Base-by-base conservation (phyloP, 2,113 vertebrate genomes). In the Semicossyphus pulcher region DNA sequence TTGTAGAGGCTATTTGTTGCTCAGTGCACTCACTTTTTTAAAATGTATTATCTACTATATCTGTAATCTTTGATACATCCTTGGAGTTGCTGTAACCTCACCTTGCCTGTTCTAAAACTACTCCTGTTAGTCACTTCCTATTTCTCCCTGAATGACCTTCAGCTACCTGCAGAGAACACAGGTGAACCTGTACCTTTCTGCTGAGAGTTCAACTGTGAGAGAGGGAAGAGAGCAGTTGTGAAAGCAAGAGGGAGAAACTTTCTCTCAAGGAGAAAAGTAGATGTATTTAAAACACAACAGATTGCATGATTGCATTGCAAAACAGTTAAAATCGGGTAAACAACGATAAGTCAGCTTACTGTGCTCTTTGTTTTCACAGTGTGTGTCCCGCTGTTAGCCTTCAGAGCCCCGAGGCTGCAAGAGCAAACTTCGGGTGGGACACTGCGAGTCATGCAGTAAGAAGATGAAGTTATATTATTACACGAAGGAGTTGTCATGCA, bases 61-160 rank as follows among this genome's bases (percentile, higher is more conserved):
- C 3, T 54, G 21, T 59, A 32, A 54, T 34, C 16, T 65, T 21
- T 10, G 2, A 25, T 31, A 36, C 12, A 39, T 39, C 15, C 7
- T 28, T 44, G 16, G 14, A 53, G 18, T 45, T 58, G 21, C 11
- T 41, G 36, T 52, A 37, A 21, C 23, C 20, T 44, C 7, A 0
- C 6, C 23, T 2, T 26, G 21, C 39, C 10, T 45, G 16, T 3
- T 44, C 15, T 54, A 21, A 54, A 72, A 28, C 39, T 39, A 25
- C 42, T 48, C 37, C 36, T 63, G 36, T 29, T 36, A 57, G 21
- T 48, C 20, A 39, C n/a, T 61, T 80, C 16, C 56, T 34, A 3
- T 31, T 72, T 72, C 36, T n/a, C 20, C 23, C n/a, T 32, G 52
- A 53, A 68, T 47, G 4, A 48, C 48, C 45, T 65, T 58, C 18